These are phyloP conservation scores for Acleris emargana DNA, from an alignment of 2,888 invertebrate species.

Conservation along the genomic window DNA sequence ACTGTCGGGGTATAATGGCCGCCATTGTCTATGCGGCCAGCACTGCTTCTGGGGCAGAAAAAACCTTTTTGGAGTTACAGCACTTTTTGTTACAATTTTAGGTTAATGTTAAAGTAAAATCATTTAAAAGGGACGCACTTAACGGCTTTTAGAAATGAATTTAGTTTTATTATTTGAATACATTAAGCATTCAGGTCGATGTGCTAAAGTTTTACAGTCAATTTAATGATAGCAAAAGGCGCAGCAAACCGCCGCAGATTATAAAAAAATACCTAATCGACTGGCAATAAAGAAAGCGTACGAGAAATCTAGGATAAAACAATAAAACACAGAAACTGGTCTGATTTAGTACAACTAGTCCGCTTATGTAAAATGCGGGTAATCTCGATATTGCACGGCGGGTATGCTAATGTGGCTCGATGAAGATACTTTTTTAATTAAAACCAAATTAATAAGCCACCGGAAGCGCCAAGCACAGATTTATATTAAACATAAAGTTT, in stretches of 20 bases:
- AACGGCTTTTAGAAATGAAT: constrained; percentile 16
- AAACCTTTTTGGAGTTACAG: constrained; percentile 42
- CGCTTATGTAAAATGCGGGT: constrained; percentile 49
- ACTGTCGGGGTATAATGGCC: constrained; percentile 72
- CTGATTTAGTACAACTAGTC: constrained; percentile 41
- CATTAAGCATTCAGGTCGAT: constrained; percentile 9
- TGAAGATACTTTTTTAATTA: constrained; percentile 53
- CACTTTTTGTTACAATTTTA: constrained; percentile 31
- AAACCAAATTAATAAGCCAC: constrained; percentile 56
- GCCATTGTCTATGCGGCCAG: constrained; percentile 73
- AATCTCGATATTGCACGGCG: constrained; percentile 51
- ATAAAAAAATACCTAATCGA: constrained; percentile 9
- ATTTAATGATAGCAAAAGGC: constrained; percentile 5
- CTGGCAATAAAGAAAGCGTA: constrained; percentile 38
- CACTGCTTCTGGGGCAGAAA: constrained; percentile 55
- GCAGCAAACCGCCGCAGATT: not conserved
- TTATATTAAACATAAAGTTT: constrained; percentile 65
- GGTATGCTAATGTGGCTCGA: constrained; percentile 59
- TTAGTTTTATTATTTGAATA: constrained; percentile 18
- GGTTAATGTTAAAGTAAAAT: constrained; percentile 30
- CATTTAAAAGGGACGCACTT: constrained; percentile 28
- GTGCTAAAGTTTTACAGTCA: constrained; percentile 3
- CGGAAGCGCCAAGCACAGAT: constrained; percentile 67
- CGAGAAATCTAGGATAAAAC: constrained; percentile 61
- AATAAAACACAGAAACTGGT: constrained; percentile 61